phyloP scores from a whole-genome alignment of 2,888 invertebrate genomes.

The Meganola albula region DNA sequence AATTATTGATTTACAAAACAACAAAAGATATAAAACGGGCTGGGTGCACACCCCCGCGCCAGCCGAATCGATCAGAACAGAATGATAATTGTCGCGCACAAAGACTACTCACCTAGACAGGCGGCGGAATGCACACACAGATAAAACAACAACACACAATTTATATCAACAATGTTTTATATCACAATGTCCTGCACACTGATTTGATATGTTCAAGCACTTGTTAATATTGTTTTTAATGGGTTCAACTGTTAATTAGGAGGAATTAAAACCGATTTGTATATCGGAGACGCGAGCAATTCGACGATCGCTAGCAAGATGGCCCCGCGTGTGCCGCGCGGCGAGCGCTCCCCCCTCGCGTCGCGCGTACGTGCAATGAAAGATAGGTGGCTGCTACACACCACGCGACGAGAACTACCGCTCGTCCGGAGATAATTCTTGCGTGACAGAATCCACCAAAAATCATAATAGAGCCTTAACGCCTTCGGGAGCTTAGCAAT shows the following conservation, averaged over 20 bases:
- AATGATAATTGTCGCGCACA: constrained; percentile 78
- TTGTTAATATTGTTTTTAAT: constrained; percentile 45
- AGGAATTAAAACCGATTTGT: constrained; percentile 67
- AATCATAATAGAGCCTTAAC: no score
- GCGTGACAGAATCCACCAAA: no score
- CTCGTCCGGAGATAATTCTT: constrained; percentile 43
- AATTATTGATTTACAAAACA: constrained; percentile 78
- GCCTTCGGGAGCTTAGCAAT: no score
- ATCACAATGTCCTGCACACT: constrained; percentile 37
- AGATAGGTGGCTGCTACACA: constrained; percentile 70
- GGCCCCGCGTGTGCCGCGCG: constrained; percentile 69
- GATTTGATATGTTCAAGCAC: constrained; percentile 38
- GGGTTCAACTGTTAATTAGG: constrained; percentile 66
- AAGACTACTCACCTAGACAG: constrained; percentile 73
- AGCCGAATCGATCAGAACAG: constrained; percentile 71
- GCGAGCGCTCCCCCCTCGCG: constrained; percentile 61
- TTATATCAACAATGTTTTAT: constrained; percentile 50
- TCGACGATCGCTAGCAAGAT: constrained; percentile 73
- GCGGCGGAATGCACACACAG: constrained; percentile 66
- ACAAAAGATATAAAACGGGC: constrained; percentile 75
- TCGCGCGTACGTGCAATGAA: constrained; percentile 76
- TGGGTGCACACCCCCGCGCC: constrained; percentile 69
- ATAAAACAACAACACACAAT: constrained; percentile 60
- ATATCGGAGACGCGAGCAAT: constrained; percentile 69
- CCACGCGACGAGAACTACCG: constrained; percentile 40